A percentile compares a stretch with the other conserved stretches of the same genome.
phyloP scores from a whole-genome alignment of 1,140 invertebrate genomes.

The Psix sp. region DNA sequence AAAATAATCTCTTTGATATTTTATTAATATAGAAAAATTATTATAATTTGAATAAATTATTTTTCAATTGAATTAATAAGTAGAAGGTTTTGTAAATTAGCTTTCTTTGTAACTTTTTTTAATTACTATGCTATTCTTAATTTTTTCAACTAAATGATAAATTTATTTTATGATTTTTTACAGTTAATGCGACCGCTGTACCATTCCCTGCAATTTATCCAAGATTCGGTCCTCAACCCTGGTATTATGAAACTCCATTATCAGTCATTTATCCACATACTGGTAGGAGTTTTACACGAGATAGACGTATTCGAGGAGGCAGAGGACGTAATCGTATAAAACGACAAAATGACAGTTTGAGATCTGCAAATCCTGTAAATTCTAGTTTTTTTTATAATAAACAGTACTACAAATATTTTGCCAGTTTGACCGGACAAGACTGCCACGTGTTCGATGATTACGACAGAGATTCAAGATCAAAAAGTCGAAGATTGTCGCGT shows the following conservation, averaged over 20 bases:
- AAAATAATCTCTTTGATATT: too few relatives aligned
- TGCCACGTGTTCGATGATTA: conserved; percentile 67
- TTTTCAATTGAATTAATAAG: too few relatives aligned
- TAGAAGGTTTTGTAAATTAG: too few relatives aligned
- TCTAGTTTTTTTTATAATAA: conserved; percentile 70
- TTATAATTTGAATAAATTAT: too few relatives aligned
- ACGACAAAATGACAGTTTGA: conserved; percentile 43
- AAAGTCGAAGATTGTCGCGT: conserved; percentile 54
- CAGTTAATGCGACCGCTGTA: conserved; percentile 33
- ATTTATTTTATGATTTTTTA: conserved; percentile 14
- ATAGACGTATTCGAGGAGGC: conserved; percentile 42
- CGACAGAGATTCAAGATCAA: conserved; percentile 73
- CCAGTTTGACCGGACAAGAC: conserved; percentile 70
- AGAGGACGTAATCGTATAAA: conserved; percentile 51
- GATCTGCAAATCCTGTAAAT: conserved; percentile 57
- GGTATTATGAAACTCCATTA: conserved; percentile 69
- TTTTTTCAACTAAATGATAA: too few relatives aligned
- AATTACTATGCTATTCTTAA: too few relatives aligned
- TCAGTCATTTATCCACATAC: conserved; percentile 65
- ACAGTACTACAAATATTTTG: conserved; percentile 75
- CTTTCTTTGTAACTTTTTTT: conserved; percentile 8
- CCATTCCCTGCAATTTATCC: conserved; percentile 64
- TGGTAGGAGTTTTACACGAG: conserved; percentile 61
- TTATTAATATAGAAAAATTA: too few relatives aligned
- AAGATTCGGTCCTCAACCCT: conserved; percentile 67